Evolutionary conservation across 2,113 vertebrate species (phyloP).

Genomic region (Rhipidura dahli): DNA sequence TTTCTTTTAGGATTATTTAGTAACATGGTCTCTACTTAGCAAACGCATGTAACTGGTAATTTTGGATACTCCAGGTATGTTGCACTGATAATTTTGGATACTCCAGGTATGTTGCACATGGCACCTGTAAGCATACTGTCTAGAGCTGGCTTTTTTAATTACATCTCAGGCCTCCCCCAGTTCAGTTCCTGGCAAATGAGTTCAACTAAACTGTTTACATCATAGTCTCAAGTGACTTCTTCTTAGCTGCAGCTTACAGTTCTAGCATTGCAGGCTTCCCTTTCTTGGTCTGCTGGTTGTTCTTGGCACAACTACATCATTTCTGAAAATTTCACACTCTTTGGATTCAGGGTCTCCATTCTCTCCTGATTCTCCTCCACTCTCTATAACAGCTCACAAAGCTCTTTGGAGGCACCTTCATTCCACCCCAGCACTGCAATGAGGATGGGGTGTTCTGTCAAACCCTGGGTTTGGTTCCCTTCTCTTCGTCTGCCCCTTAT

Average conservation of each 20-base stretch:
- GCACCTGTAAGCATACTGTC: not conserved
- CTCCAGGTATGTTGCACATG: not conserved
- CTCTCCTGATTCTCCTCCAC: not conserved
- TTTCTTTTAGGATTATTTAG: not conserved
- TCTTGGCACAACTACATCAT: not conserved
- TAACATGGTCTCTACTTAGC: not conserved
- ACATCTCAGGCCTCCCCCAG: not conserved
- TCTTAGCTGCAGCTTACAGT: not conserved
- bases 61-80: not conserved
- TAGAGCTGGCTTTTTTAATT: not conserved
- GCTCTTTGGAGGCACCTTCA: not conserved
- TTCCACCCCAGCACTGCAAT: not conserved
- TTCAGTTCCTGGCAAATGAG: not conserved
- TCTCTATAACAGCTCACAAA: not conserved
- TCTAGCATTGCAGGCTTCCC: not conserved
- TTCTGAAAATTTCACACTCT: not conserved
- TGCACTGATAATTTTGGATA: not conserved
- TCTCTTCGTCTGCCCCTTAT: not conserved
- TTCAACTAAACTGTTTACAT: not conserved
- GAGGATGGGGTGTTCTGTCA: not conserved
- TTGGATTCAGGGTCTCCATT: not conserved
- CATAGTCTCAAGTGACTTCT: not conserved
- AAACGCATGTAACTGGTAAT: not conserved
- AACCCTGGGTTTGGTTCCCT: not conserved
- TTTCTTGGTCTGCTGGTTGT: not conserved